phyloP scores from a whole-genome alignment of 2,797 vertebrate species.

The Halcyon leucocephala region DNA sequence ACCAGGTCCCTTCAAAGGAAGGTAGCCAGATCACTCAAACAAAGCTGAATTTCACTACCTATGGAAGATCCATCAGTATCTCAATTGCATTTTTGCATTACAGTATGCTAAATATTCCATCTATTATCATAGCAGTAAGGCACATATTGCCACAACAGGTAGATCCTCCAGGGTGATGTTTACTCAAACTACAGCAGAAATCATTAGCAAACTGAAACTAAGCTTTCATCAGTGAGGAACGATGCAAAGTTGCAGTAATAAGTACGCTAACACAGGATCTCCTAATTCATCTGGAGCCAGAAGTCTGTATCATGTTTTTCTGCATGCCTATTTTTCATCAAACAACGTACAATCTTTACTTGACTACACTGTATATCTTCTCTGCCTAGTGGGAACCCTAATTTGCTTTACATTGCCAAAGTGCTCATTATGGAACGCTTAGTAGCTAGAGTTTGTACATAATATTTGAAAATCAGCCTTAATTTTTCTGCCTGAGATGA shows the following conservation, averaged over 20 bases:
- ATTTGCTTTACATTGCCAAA: conserved; percentile 82
- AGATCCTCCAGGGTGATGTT: not conserved
- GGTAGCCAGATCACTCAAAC: not conserved
- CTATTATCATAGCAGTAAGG: not conserved
- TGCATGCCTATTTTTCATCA: conserved; percentile 72
- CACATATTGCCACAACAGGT: not conserved
- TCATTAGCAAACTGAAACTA: conserved; percentile 38
- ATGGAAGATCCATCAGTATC: not conserved
- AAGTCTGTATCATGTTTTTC: conserved; percentile 62
- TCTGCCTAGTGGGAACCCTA: conserved; percentile 78
- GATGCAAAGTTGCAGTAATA: conserved; percentile 47
- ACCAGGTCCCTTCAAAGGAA: not conserved
- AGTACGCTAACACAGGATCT: conserved; percentile 19
- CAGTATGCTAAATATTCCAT: not conserved
- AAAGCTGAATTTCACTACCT: fast-evolving
- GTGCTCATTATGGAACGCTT: conserved; percentile 81
- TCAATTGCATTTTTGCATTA: not conserved
- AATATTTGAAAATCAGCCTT: conserved; percentile 84
- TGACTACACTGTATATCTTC: conserved; percentile 68
- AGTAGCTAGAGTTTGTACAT: conserved; percentile 82
- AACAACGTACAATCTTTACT: conserved; percentile 68
- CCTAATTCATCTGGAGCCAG: conserved; percentile 60
- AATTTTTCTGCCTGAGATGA: conserved; percentile 82
- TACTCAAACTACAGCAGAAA: conserved; percentile 4
- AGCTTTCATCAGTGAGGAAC: conserved; percentile 21